Evolutionary conservation across 2,888 invertebrate species (phyloP).

Genomic region (Ochlodes sylvanus): DNA sequence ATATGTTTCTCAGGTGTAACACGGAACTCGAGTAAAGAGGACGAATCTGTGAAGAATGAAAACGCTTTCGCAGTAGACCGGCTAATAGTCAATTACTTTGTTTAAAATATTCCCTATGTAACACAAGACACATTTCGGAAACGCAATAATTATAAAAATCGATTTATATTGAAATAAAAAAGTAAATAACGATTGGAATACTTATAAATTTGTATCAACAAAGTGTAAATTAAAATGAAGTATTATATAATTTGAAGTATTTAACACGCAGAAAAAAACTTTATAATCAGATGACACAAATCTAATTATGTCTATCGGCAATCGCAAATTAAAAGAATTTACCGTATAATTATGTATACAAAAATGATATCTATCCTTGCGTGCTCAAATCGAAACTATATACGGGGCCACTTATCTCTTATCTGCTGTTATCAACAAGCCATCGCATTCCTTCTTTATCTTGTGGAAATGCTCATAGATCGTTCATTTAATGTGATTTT

Average conservation of each 20-base stretch:
- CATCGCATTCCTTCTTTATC: constrained; percentile 77
- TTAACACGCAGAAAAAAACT: neutral
- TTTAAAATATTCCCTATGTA: no score
- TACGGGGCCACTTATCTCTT: constrained; percentile 66
- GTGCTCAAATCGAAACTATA: constrained; percentile 70
- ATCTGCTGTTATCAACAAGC: constrained; percentile 65
- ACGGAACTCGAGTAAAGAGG: constrained; percentile 32
- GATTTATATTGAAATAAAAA: no score
- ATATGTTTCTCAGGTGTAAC: constrained; percentile 51
- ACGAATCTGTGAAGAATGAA: constrained; percentile 27
- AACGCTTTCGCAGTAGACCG: neutral
- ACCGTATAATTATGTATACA: constrained; percentile 14
- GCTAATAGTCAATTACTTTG: no score
- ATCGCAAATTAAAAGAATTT: constrained; percentile 20
- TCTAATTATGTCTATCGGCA: constrained; percentile 19
- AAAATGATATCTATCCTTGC: constrained; percentile 46
- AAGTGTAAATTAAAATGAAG: no score
- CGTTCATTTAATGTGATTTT: constrained; percentile 70
- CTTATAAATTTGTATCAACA: no score
- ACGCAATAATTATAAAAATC: no score
- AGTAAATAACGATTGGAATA: no score
- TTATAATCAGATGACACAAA: neutral
- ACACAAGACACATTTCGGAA: no score
- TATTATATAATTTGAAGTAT: neutral
- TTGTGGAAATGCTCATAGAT: constrained; percentile 59